A percentile compares a stretch with the other conserved stretches of the same genome.
Conservation (phyloP, 2,888 invertebrate genomes). For the Chouioia cunea region DNA sequence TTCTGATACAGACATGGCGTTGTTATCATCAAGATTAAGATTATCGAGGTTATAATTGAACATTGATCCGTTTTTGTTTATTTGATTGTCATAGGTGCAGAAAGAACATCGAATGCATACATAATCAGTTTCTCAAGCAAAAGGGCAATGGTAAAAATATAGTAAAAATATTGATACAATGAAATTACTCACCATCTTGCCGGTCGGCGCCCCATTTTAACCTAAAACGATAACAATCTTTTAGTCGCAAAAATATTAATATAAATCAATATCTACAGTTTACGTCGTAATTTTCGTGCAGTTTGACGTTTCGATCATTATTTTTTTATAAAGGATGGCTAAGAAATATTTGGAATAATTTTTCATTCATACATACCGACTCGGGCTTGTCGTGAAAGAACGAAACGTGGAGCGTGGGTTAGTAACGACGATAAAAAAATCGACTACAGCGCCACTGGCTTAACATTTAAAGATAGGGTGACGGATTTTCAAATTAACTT, state of each 20-base stretch:
- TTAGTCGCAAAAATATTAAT: not conserved
- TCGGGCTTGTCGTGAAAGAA: slow-evolving; percentile 32
- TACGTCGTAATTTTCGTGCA: not conserved
- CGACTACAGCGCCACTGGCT: too few species aligned
- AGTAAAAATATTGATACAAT: slow-evolving; percentile 42
- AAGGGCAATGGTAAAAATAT: slow-evolving; percentile 21
- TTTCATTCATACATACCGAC: slow-evolving; percentile 34
- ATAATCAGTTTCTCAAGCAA: slow-evolving; percentile 18
- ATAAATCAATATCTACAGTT: not conserved
- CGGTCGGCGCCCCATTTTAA: slow-evolving; percentile 97
- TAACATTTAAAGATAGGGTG: too few species aligned
- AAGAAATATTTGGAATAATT: slow-evolving; percentile 48
- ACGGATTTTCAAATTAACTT: too few species aligned
- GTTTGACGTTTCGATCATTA: not conserved
- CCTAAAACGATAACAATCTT: slow-evolving; percentile 66
- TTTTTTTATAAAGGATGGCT: slow-evolving; percentile 46
- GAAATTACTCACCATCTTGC: slow-evolving; percentile 90
- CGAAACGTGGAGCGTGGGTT: slow-evolving; percentile 23
- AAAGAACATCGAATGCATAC: not conserved
- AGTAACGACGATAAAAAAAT: too few species aligned
- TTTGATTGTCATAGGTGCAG: slow-evolving; percentile 15
- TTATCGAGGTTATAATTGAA: too few species aligned
- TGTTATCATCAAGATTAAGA: too few species aligned
- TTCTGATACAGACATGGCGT: too few species aligned
- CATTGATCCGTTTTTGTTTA: too few species aligned